Evolutionary conservation across 23 tunicate species (phyloP).

Genomic region (Oikopleura albicans): DNA sequence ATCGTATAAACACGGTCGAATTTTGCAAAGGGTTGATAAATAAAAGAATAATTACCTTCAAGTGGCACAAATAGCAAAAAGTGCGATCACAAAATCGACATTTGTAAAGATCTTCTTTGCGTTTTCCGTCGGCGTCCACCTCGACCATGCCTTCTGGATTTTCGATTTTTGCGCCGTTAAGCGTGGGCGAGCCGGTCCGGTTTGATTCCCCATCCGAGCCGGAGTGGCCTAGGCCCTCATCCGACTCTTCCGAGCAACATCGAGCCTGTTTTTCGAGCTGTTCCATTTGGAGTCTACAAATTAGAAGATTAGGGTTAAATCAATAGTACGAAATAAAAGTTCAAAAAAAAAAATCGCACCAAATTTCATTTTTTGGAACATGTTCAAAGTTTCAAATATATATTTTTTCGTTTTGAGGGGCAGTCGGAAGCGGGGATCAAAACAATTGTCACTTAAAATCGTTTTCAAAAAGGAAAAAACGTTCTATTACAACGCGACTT

Average conservation of each 20-base stretch:
- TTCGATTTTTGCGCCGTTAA: background rate
- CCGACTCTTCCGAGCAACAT: background rate
- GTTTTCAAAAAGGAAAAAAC: no score
- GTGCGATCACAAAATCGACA: slow-evolving; percentile 9
- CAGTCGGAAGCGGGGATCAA: no score
- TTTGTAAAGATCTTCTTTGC: slow-evolving; percentile 18
- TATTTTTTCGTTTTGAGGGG: no score
- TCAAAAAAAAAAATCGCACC: no score
- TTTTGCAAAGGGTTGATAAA: no score
- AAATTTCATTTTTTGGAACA: no score
- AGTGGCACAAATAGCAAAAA: background rate
- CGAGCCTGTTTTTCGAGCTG: background rate
- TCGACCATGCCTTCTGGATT: slow-evolving; percentile 1
- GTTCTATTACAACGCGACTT: no score
- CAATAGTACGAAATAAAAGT: no score
- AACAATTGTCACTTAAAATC: no score
- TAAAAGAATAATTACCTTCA: slow-evolving; percentile 7
- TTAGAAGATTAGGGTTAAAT: background rate
- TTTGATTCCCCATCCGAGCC: slow-evolving; percentile 16
- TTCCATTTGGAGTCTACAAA: slow-evolving; percentile 17
- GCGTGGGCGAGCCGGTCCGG: slow-evolving; percentile 10
- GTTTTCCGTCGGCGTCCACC: slow-evolving; percentile 6
- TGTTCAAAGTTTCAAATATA: no score
- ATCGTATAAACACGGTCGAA: no score
- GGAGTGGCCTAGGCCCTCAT: slow-evolving; percentile 11